Base-by-base conservation (phyloP, 1,140 invertebrate species). In the Diachasmimorpha longicaudata region DNA sequence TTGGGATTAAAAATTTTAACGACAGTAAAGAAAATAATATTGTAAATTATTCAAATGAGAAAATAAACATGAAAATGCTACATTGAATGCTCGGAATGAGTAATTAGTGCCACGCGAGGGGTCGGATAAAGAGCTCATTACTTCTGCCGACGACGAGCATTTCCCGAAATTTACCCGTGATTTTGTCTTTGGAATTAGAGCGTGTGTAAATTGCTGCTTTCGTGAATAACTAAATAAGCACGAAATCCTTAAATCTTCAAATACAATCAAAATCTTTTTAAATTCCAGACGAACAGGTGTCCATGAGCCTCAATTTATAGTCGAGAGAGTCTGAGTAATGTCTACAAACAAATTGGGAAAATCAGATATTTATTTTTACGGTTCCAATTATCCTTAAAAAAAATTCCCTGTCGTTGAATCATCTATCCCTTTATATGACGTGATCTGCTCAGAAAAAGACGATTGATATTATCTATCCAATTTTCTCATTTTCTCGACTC, bases 71-170 rank as follows among this genome's bases (percentile, higher is more conserved):
- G 23, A 13, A 74, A 78, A 81, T 79, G 75, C 79, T 70, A 6
- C 77, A 71, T 83, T 81, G 82, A 82, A 80, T 80, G 80, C 78
- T 77, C 77, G 75, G 58, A 55, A 44, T 46, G 75, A 77, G 82
- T 84, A 82, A 84, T 83, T 83, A 83, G 77, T 78, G 73, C 70
- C 52, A 42, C 69, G 44, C 44, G 19, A 72, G 52, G 39, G 68
- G 55, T 42, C 21, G 21, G 16, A 63, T 46, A 66, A 58, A 37
- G 21, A 21, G n/a, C 69, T 37, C 37, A 67, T 48, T 46, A 52
- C 23, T 31, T 25, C 10, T 11, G 23, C 70, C 23, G 42, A 52
- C 70, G 42, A 63, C 58, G 31, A 63, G 58, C 21, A 63, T 25
- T 63, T 31, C 23, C 58, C 4, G 23, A 23, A 25, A 63, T 63